Conservation (phyloP, 2,797 vertebrate genomes). For the Gadopsis bispinosus region DNA sequence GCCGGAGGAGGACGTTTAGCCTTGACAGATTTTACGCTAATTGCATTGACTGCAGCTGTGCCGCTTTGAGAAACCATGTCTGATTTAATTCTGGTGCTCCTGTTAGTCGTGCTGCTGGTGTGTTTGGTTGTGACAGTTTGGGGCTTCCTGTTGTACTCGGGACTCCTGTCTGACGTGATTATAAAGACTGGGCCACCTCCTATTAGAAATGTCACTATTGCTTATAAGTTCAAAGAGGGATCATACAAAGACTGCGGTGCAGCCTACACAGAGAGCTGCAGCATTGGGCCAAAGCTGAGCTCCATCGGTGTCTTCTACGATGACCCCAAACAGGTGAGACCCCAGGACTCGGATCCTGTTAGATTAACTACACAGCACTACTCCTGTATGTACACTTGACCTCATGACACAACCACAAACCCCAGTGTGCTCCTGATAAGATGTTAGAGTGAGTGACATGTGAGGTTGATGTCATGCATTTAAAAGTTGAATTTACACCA, state of each 20-base stretch:
- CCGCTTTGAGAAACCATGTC: constrained; percentile 79
- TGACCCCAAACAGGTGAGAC: constrained; percentile 88
- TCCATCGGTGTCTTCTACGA: constrained; percentile 93
- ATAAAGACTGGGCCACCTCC: constrained; percentile 93
- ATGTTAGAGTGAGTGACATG: constrained; percentile 22
- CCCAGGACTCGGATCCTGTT: background rate
- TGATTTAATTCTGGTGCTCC: constrained; percentile 87
- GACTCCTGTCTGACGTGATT: constrained; percentile 87
- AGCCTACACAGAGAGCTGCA: constrained; percentile 91
- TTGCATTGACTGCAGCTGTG: constrained; percentile 23
- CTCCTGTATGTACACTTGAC: constrained; percentile 27
- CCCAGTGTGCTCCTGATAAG: constrained; percentile 54
- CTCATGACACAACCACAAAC: constrained; percentile 42
- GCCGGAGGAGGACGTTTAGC: constrained; percentile 46
- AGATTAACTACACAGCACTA: background rate
- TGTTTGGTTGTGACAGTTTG: constrained; percentile 87
- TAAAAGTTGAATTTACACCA: background rate
- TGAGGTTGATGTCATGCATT: background rate
- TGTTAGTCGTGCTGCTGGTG: constrained; percentile 82
- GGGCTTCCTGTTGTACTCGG: constrained; percentile 89
- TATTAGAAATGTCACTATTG: constrained; percentile 88
- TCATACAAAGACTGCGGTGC: constrained; percentile 88
- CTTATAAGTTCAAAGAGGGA: constrained; percentile 94
- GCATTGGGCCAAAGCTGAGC: constrained; percentile 89
- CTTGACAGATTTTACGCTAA: constrained; percentile 8